Conservation (phyloP, 2,113 vertebrate species). For the Scophthalmus maximus region DNA sequence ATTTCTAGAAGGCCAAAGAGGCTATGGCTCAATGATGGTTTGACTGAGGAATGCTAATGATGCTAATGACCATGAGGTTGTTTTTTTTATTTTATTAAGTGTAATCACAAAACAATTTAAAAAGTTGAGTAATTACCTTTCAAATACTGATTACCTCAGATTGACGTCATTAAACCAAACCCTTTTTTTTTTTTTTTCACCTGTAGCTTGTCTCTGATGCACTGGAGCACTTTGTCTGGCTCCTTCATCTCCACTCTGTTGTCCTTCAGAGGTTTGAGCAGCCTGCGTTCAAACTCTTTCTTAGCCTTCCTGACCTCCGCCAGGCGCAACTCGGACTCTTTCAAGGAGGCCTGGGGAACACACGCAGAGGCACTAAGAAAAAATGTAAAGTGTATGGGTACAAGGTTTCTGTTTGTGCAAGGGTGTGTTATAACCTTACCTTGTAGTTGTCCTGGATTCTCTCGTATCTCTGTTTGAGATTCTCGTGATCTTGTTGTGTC, state of each 20-base stretch:
- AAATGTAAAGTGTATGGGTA: no score
- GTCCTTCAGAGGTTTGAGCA: slow-evolving; percentile 24
- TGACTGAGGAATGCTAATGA: no score
- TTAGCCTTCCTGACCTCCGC: slow-evolving; percentile 52
- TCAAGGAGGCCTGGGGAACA: slow-evolving; percentile 45
- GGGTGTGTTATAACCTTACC: slow-evolving; percentile 46
- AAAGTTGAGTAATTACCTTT: no score
- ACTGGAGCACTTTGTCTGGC: slow-evolving; percentile 55
- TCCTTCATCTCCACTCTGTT: slow-evolving; percentile 32
- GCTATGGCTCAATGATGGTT: no score
- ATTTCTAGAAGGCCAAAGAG: no score
- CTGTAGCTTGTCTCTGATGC: slow-evolving; percentile 49
- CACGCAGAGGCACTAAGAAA: no score
- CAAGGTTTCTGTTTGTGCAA: not conserved
- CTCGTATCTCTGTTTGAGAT: slow-evolving; percentile 37
- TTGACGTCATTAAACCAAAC: not conserved
- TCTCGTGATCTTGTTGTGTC: slow-evolving; percentile 36
- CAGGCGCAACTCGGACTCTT: slow-evolving; percentile 55
- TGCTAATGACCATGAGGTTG: no score
- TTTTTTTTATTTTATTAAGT: no score
- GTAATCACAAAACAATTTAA: no score
- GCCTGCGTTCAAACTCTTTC: slow-evolving; percentile 51
- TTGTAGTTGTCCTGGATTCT: slow-evolving; percentile 47
- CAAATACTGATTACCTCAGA: not conserved
- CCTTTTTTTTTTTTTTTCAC: slow-evolving; percentile 34